Base-by-base conservation (phyloP, 2,797 vertebrate genomes). In the Psittacula derbiana region DNA sequence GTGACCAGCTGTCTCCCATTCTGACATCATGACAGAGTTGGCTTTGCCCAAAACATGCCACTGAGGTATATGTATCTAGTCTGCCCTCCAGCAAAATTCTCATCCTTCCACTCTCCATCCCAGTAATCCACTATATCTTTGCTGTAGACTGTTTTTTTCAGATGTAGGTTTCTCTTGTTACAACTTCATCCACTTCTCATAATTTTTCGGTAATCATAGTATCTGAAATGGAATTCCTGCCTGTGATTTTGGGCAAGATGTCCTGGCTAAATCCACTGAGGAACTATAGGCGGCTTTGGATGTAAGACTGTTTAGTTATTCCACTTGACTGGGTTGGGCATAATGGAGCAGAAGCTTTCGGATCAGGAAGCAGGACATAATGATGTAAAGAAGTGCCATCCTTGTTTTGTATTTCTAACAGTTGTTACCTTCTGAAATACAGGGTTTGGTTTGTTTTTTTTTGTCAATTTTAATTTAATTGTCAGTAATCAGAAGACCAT, bases 351-450 rank as follows among this genome's bases (percentile, higher is more conserved):
- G 13, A 83, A 76, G 18, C 4, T 50, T 86, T 67, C 47, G 5
- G 16, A 61, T 58, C 6, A 66, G 31, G 19, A 84, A 81, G 33
- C 19, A 62, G 11, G 2, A 52, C 11, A 47, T 12, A 58, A 61
- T 28, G 3, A 65, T 41, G 2, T 40, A 74, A 78, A 15, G 20
- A 74, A 0, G 0, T 31, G 23, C 36, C 23, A 62, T 3, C 1
- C 10, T 73, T 66, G 9, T 44, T 87, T 73, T 61, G 11, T 8
- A 40, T 57, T 57, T 50, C 4, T 28, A 73, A 80, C 2, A 15
- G 10, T 20, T 43, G 7, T 15, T 70, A 62, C 11, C 8, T 70
- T 90, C 70, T 24, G 9, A 70, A 90, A 66, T 6, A 74, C 1
- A 2, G 17, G 13, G 2, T 24, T 55, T 55, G 30, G 6, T 13